Evolutionary conservation across 1,140 invertebrate genomes (phyloP).

Genomic region (Drosophila serrata): DNA sequence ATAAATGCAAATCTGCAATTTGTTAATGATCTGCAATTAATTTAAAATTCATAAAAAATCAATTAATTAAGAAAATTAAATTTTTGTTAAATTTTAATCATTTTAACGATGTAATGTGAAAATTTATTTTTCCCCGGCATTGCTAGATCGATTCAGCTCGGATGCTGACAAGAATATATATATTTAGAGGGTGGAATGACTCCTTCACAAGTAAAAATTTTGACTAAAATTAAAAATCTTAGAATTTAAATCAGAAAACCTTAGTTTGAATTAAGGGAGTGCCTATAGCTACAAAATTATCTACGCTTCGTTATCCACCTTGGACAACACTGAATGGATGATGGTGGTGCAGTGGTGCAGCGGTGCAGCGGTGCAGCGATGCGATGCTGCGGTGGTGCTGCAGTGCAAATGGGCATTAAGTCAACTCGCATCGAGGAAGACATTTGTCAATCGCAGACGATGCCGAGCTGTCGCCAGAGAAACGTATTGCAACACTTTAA

Average conservation of each 20-base stretch:
- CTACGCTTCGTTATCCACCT: background rate
- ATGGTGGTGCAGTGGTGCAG: conserved; percentile 1
- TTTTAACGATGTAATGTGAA: too few relatives aligned
- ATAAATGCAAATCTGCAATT: too few relatives aligned
- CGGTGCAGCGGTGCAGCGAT: conserved; percentile 20
- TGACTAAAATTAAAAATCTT: too few relatives aligned
- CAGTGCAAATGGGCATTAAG: conserved; percentile 74
- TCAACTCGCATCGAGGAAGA: conserved; percentile 78
- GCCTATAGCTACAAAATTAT: background rate
- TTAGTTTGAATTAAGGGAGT: background rate
- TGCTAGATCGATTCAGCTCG: too few relatives aligned
- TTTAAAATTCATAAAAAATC: too few relatives aligned
- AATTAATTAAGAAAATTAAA: too few relatives aligned
- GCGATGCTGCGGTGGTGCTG: conserved; percentile 31
- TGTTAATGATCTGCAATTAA: too few relatives aligned
- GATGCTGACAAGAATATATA: too few relatives aligned
- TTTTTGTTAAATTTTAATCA: too few relatives aligned
- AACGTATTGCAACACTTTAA: conserved; percentile 79
- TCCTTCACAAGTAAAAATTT: too few relatives aligned
- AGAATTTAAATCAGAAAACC: background rate
- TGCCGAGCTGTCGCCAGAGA: conserved; percentile 49
- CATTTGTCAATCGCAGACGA: conserved; percentile 74
- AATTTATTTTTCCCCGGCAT: too few relatives aligned
- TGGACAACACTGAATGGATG: conserved; percentile 9
- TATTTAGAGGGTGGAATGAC: too few relatives aligned